phyloP scores from a whole-genome alignment of 1,140 invertebrate species.

The Coboldia fuscipes region DNA sequence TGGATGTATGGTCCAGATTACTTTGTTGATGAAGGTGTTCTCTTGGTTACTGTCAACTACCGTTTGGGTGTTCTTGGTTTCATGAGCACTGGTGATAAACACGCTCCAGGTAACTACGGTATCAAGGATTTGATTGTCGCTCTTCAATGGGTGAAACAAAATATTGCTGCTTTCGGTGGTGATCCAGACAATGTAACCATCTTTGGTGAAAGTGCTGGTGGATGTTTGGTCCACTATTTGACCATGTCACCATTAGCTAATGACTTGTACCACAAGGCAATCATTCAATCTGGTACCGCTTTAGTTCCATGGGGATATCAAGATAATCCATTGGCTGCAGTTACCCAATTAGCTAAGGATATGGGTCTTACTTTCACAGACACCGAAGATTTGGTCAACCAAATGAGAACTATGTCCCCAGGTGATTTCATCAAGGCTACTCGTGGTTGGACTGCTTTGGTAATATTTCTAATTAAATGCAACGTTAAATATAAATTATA shows the following conservation, averaged over 20 bases:
- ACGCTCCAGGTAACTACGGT: conserved; percentile 32
- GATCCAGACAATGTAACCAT: conserved; percentile 31
- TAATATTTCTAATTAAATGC: too few relatives aligned
- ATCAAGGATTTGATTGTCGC: conserved; percentile 28
- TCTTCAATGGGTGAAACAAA: conserved; percentile 33
- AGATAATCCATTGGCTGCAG: conserved; percentile 3
- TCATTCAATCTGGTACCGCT: conserved; percentile 30
- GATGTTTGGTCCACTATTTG: conserved; percentile 20
- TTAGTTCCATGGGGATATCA: conserved; percentile 23
- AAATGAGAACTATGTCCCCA: too few relatives aligned
- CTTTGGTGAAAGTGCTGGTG: conserved; percentile 29
- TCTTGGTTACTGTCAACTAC: conserved; percentile 46
- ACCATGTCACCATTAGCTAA: conserved; percentile 13
- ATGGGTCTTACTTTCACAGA: too few relatives aligned
- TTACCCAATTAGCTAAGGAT: too few relatives aligned
- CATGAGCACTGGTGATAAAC: conserved; percentile 25
- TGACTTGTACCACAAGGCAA: conserved; percentile 33
- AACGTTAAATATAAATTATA: not conserved
- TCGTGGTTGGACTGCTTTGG: too few relatives aligned
- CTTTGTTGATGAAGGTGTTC: conserved; percentile 34
- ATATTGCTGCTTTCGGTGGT: conserved; percentile 38
- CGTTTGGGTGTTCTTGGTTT: conserved; percentile 41
- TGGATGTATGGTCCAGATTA: conserved; percentile 34
- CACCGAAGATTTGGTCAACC: too few relatives aligned
- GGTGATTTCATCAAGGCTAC: too few relatives aligned